Base-by-base conservation (phyloP, 2,888 invertebrate genomes). In the Epicampocera succincta region DNA sequence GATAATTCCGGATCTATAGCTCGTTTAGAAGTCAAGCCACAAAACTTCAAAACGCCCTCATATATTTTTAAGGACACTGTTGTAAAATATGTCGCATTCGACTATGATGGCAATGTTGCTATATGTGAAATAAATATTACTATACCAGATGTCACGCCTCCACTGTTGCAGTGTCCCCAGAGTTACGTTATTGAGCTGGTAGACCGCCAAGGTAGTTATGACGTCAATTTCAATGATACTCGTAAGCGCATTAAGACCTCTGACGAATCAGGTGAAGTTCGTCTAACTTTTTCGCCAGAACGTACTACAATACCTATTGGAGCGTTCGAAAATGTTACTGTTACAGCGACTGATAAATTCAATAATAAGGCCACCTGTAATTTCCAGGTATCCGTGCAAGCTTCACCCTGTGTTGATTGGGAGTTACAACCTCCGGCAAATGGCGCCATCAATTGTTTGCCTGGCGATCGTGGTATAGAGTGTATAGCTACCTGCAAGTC, bases 41-140 rank as follows among this genome's bases (percentile, higher is more conserved):
- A 95, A 85, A 97, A 96, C 86, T 98, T 98, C 91, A 95, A 93
- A 87, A 97, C 97, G 0, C 98, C 98, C 0, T 93, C 96, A 84
- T 94, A 95, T 89, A 94, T 97, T 12, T 97, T 98, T 91, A 95
- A 97, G 88, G 97, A 98, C 84, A 96, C 96, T 88, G 96, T 97
- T 33, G 97, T 98, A 0, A 96, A 97, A 92, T 99, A 98, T 87
- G 96, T 98, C 0, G 99, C 99, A 3, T 99, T 97, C 87, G 99
- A 99, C 92, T 97, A 97, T 87, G 98, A 98, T 88, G 98, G 98
- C 85, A 99, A 99, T 88, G 98, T 98, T 13, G 99, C 98, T 13
- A 97, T 98, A 88, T 99, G 99, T 89, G 96, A 97, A 92, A 97
- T 99, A 38, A 97, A 98, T 87, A 97, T 99, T 38, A 97, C 98